Evolutionary conservation across 1,140 invertebrate species (phyloP).

Genomic region (Penaeus indicus): DNA sequence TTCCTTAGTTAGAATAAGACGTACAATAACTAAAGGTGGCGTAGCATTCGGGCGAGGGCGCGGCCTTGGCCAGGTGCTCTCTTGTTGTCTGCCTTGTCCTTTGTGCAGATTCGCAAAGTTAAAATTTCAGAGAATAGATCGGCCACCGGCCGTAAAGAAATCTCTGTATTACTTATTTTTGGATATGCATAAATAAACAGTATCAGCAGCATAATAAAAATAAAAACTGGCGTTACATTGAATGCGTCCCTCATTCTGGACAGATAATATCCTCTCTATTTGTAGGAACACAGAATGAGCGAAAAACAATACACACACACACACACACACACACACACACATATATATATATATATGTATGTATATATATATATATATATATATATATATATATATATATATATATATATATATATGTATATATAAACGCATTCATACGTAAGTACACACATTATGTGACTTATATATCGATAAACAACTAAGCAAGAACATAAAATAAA

Average conservation of each 20-base stretch:
- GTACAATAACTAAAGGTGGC: no score
- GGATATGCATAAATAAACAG: background rate
- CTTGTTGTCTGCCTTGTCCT: no score
- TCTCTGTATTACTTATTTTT: background rate
- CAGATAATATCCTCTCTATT: no score
- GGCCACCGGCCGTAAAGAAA: no score
- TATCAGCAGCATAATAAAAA: background rate
- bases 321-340: background rate
- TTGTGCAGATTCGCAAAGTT: no score
- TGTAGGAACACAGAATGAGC: no score
- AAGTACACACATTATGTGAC: background rate
- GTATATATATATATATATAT: conserved; percentile 13
- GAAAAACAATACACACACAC: background rate
- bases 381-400: conserved; percentile 16
- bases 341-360: background rate
- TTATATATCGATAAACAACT: no score
- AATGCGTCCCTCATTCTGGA: background rate
- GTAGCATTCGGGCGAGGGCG: no score
- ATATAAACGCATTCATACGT: background rate
- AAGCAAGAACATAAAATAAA: no score
- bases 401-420: conserved; percentile 3
- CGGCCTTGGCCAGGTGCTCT: no score
- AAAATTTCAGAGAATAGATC: no score
- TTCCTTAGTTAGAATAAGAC: no score
- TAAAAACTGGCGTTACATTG: background rate